Percentiles rank a stretch among this genome's conserved stretches.
phyloP scores from a whole-genome alignment of 2,113 vertebrate species.

The Puntigrus tetrazona region DNA sequence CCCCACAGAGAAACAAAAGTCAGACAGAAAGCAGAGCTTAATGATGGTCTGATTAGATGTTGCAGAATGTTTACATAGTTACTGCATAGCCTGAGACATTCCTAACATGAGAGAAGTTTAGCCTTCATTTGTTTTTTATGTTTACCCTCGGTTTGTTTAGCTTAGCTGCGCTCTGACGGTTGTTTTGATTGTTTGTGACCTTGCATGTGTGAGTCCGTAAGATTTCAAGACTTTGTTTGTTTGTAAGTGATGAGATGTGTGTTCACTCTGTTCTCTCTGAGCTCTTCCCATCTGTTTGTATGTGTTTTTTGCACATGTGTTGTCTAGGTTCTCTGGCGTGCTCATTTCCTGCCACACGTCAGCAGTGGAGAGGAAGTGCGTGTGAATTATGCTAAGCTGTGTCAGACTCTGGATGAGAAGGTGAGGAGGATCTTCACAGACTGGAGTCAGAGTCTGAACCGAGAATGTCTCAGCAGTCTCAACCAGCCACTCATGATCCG shows the following conservation, averaged over 20 bases:
- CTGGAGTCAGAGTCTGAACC: constrained; percentile 81
- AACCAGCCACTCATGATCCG: constrained; percentile 78
- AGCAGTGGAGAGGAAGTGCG: constrained; percentile 69
- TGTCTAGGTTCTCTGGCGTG: constrained; percentile 73
- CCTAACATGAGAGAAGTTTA: not conserved
- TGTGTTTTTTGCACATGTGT: not conserved
- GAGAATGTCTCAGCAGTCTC: constrained; percentile 72
- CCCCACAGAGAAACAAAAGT: constrained; percentile 17
- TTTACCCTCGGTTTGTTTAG: not conserved
- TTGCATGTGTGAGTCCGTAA: constrained; percentile 17
- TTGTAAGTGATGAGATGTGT: constrained; percentile 26
- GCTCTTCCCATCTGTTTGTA: not conserved
- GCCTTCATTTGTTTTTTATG: not conserved
- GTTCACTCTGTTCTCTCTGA: not conserved
- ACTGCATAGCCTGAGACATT: not conserved
- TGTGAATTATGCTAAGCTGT: constrained; percentile 66
- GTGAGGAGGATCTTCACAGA: constrained; percentile 78
- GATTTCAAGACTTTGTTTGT: constrained; percentile 40
- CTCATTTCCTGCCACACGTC: constrained; percentile 75
- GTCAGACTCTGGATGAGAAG: constrained; percentile 79
- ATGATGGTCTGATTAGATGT: constrained; percentile 12
- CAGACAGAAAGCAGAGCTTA: constrained; percentile 29
- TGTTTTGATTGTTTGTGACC: constrained; percentile 37
- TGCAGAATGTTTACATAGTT: constrained; percentile 27
- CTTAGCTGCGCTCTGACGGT: constrained; percentile 21